Percentiles rank a stretch among this genome's conserved stretches.
Conservation (phyloP, 2,797 vertebrate species). For the Falco naumanni region DNA sequence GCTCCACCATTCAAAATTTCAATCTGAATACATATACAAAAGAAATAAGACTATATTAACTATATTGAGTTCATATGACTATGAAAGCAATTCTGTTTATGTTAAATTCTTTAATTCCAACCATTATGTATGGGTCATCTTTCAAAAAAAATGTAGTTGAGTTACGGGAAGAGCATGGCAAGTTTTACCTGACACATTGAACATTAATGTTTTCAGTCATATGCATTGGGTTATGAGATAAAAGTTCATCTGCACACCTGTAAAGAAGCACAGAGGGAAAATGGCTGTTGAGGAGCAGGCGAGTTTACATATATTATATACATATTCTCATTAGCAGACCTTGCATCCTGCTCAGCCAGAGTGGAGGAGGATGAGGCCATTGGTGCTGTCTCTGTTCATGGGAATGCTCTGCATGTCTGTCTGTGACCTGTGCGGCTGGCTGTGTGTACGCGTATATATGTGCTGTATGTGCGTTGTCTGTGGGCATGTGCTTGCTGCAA, state of each 20-base stretch:
- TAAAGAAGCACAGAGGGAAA: background rate
- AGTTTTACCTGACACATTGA: background rate
- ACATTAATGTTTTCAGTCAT: background rate
- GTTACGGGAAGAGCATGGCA: background rate
- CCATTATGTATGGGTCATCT: background rate
- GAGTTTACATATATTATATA: too few relatives aligned
- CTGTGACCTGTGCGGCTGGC: background rate
- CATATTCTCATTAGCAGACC: background rate
- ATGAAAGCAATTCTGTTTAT: background rate
- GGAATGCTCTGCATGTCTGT: background rate
- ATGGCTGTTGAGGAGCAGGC: background rate
- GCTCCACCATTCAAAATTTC: background rate
- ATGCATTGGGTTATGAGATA: background rate
- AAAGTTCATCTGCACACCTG: background rate
- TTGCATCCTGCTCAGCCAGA: background rate
- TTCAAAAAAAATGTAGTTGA: background rate
- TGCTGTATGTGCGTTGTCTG: accelerated
- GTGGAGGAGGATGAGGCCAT: background rate
- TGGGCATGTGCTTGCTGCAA: background rate
- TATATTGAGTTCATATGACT: background rate
- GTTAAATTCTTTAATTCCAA: background rate
- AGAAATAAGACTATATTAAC: background rate
- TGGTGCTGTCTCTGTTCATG: background rate
- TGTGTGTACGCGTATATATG: background rate
- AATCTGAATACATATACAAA: background rate